Percentiles rank a stretch among this genome's conserved stretches.
Conservation (phyloP, 1,140 invertebrate species). For the Aphidius ervi region DNA sequence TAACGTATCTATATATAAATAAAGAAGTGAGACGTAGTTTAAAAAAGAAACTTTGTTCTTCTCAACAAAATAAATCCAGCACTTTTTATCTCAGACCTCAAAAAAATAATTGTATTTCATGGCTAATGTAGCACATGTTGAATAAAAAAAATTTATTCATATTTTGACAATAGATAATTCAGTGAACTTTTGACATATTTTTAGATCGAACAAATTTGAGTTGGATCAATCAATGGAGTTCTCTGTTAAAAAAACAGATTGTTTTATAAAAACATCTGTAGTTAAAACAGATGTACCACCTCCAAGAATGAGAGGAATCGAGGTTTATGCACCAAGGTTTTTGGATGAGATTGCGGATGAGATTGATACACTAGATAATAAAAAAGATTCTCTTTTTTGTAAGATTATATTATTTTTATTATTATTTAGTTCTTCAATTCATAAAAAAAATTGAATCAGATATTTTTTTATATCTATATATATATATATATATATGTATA, state of each 20-base stretch:
- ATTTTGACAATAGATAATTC: background rate
- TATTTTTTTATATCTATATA: background rate
- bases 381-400: slow-evolving; percentile 75
- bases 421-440: background rate
- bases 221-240: slow-evolving; percentile 77
- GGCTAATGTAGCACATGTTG: no score
- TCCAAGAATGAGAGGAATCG: slow-evolving; percentile 62
- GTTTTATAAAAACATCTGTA: slow-evolving; percentile 70
- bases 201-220: slow-evolving; percentile 64
- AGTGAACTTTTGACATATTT: slow-evolving; percentile 1
- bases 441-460: background rate
- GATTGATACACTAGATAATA: slow-evolving; percentile 73
- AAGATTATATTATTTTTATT: slow-evolving; percentile 46
- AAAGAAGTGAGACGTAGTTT: no score
- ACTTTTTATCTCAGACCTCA: no score
- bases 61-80: no score
- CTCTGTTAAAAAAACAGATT: slow-evolving; percentile 60
- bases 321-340: slow-evolving; percentile 71
- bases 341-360: slow-evolving; percentile 78
- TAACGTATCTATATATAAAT: no score
- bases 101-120: no score
- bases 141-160: background rate
- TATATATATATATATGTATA: background rate
- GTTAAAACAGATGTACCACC: slow-evolving; percentile 68
- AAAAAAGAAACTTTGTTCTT: no score